Evolutionary conservation across 2,113 vertebrate species (phyloP).

Genomic region (Mola mola): DNA sequence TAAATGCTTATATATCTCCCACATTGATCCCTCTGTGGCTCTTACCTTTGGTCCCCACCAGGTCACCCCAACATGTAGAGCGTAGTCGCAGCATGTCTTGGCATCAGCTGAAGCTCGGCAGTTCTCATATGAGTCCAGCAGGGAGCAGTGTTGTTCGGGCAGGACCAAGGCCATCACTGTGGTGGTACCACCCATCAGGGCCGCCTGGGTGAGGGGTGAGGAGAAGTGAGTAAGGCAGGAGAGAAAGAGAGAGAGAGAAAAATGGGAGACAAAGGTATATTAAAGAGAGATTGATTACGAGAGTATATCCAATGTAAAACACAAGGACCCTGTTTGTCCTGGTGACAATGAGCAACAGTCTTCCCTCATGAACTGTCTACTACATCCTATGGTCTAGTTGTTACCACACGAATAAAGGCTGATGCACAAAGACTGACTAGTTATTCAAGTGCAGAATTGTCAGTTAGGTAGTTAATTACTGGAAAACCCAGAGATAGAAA

Average conservation of each 20-base stretch:
- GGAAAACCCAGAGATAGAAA: too few relatives aligned
- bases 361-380: conserved; percentile 31
- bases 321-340: conserved; percentile 32
- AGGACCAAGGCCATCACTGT: conserved; percentile 92
- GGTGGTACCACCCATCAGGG: conserved; percentile 94
- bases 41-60: conserved; percentile 97
- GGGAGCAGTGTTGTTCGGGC: conserved; percentile 93
- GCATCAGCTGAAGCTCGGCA: conserved; percentile 89
- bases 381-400: conserved; percentile 11
- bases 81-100: conserved; percentile 96
- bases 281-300: conserved; percentile 31
- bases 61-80: conserved; percentile 93
- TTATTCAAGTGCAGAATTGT: too few relatives aligned
- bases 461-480: too few relatives aligned
- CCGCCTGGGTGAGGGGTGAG: conserved; percentile 81
- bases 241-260: background rate
- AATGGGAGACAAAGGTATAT: conserved; percentile 5
- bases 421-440: background rate
- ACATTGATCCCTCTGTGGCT: background rate
- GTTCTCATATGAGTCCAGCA: conserved; percentile 93
- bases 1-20: background rate
- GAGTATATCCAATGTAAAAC: conserved; percentile 37
- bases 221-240: conserved; percentile 12
- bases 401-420: background rate
- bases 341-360: conserved; percentile 27